Evolutionary conservation across 2,113 vertebrate genomes (phyloP), one percentile per base, ranked within the genome.

Genomic region (Pao palembangensis): DNA sequence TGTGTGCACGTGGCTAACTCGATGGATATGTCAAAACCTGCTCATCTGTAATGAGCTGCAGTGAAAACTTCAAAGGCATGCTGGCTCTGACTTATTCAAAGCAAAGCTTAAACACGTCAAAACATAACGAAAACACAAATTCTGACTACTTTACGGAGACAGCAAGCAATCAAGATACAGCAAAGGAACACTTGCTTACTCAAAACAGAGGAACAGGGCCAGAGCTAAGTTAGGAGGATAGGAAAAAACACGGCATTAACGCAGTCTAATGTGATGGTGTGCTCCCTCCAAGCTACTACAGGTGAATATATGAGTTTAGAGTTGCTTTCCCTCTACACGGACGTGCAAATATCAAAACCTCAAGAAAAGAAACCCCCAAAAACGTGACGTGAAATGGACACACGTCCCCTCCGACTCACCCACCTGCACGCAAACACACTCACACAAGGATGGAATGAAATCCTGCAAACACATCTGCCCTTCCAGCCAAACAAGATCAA

Each of bases 271-370:
- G 34, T 68, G 71, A 79, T 25, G 49, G 67, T 69, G 63, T 58
- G 66, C 79, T 76, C 66, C 67, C 61, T 67, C 58, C 62, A 41
- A 43, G 8, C 64, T 20, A 74, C 48, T 66, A 47, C 8, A 64
- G 64, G 56, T 69, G 73, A 65, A 57, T 82, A 62, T 78, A 79
- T 49, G 58, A 60, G 71, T 46, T 78, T 61, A 69, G 53, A 66
- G 75, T 67, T 78, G 75, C 76, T 72, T 79, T 82, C 71, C 75
- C 83, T 81, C 79, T 74, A 88, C 69, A 88, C 48, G 68, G 75
- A 81, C 63, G 75, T 80, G 82, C 78, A 84, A 81, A 84, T 83
- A 81, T 82, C 71, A 81, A 80, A 78, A 51, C 43, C 49, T 73
- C 69, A 69, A 78, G 73, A 76, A 78, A 66, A 76, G 74, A 72